Base-by-base conservation (phyloP, 2,888 invertebrate species). In the Sturmia bella region DNA sequence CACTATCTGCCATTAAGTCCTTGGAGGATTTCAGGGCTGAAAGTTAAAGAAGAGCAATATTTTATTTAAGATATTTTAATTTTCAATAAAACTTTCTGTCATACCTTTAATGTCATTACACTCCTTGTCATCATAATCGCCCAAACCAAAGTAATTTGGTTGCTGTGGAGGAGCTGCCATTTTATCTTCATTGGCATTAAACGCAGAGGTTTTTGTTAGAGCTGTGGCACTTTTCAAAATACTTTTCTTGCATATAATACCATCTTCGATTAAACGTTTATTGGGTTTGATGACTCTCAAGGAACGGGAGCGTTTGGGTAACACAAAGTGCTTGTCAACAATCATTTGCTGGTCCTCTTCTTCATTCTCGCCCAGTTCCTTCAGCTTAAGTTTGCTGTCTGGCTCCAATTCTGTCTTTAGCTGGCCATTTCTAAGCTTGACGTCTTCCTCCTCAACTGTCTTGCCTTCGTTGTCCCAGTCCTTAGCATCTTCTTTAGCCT, bases 261-360 rank as follows among this genome's bases (percentile, higher is more conserved):
- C 93, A 80, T 93, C 93, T 87, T 95, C 95, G 72, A 96, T 93
- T 87, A 97, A 95, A 84, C 95, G 93, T 91, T 96, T 97, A 88
- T 96, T 97, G 48, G 97, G 97, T 89, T 96, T 97, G 69, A 97
- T 97, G 52, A 96, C 95, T 84, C 97, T 93, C 5, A 96, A 96
- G 50, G 97, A 97, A 89, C 96, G 95, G 15, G 94, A 95, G 92
- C 96, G 93, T 57, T 94, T 93, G 17, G 97, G 97, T 82, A 97
- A 91, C 39, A 96, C 93, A 92, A 96, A 96, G 89, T 88, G 87
- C 39, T 89, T 89, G 64, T 89, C 89, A 72, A 89, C 85, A 52
- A 87, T 85, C 76, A 89, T 85, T 77, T 87, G 87, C 17, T 85
- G 85, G 11, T 82, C 61, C 0, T 84, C 84, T 2, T 72, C 56